phyloP scores from a whole-genome alignment of 2,888 invertebrate species.

The Melinaea marsaeus region DNA sequence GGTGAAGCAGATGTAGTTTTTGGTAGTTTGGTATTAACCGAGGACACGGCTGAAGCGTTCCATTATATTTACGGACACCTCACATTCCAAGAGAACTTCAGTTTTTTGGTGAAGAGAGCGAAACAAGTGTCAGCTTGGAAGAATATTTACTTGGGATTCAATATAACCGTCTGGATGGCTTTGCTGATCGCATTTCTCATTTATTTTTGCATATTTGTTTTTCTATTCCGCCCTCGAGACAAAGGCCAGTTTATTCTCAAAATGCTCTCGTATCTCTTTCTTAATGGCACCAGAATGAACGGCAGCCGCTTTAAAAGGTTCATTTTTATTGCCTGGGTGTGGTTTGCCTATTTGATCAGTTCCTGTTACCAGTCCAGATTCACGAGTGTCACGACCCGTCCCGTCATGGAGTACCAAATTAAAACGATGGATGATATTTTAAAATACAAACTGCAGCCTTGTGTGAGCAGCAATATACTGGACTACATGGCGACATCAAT shows the following conservation, averaged over 20 bases:
- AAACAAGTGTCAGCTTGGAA: slow-evolving; percentile 39
- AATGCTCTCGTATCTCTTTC: slow-evolving; percentile 42
- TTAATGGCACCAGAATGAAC: slow-evolving; percentile 36
- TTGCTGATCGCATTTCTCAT: slow-evolving; percentile 36
- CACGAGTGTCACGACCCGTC: slow-evolving; percentile 44
- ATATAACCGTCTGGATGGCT: slow-evolving; percentile 41
- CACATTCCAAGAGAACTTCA: slow-evolving; percentile 43
- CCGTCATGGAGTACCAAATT: slow-evolving; percentile 45
- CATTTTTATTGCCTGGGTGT: slow-evolving; percentile 46
- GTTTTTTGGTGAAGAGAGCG: slow-evolving; percentile 45
- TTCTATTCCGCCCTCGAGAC: slow-evolving; percentile 35
- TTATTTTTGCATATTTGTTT: slow-evolving; percentile 37
- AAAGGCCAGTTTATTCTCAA: slow-evolving; percentile 37
- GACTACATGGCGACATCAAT: slow-evolving; percentile 17
- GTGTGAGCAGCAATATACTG: slow-evolving; percentile 43
- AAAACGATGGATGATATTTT: slow-evolving; percentile 37
- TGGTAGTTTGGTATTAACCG: slow-evolving; percentile 37
- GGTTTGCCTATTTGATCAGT: slow-evolving; percentile 48
- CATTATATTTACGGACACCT: slow-evolving; percentile 42
- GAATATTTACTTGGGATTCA: slow-evolving; percentile 45
- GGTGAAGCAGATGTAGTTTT: slow-evolving; percentile 36
- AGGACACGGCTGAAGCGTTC: slow-evolving; percentile 39
- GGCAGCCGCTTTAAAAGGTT: slow-evolving; percentile 32
- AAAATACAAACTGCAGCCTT: slow-evolving; percentile 42
- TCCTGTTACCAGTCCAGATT: slow-evolving; percentile 46